phyloP scores from a whole-genome alignment of 2,113 vertebrate species.

The Protomyctophum bolini region DNA sequence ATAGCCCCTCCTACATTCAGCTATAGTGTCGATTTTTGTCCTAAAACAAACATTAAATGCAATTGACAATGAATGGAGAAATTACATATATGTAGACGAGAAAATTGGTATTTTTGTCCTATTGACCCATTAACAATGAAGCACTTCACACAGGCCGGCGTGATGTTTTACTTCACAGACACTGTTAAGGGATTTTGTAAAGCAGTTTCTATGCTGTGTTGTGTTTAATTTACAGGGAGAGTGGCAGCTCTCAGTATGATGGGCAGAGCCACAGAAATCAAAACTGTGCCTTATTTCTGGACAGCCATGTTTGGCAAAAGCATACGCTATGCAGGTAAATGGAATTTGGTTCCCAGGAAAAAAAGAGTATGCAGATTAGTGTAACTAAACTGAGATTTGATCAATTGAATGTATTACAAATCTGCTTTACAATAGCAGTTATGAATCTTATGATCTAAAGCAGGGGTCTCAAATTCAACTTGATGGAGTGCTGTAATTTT shows the following conservation, averaged over 20 bases:
- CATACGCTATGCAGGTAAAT: conserved; percentile 90
- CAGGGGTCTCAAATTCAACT: background rate
- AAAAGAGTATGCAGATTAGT: background rate
- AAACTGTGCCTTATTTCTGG: conserved; percentile 94
- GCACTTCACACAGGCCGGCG: no score
- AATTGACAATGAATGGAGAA: no score
- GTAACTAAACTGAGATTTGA: background rate
- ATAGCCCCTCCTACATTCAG: no score
- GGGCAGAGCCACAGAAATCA: conserved; percentile 87
- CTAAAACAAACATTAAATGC: no score
- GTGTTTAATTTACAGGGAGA: conserved; percentile 77
- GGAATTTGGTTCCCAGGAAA: background rate
- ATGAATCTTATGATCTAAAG: background rate
- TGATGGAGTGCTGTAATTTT: background rate
- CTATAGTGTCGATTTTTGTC: no score
- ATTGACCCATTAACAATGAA: no score
- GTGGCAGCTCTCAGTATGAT: conserved; percentile 94
- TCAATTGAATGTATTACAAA: background rate
- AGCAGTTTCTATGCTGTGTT: conserved; percentile 1
- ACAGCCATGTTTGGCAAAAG: conserved; percentile 97
- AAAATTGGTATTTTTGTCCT: no score
- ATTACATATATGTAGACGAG: no score
- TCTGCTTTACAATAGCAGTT: background rate
- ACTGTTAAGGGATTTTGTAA: background rate
- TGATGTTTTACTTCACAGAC: no score